These are phyloP conservation scores for Melanophora roralis DNA, from an alignment of 2,888 invertebrate species.

Conservation along the genomic window DNA sequence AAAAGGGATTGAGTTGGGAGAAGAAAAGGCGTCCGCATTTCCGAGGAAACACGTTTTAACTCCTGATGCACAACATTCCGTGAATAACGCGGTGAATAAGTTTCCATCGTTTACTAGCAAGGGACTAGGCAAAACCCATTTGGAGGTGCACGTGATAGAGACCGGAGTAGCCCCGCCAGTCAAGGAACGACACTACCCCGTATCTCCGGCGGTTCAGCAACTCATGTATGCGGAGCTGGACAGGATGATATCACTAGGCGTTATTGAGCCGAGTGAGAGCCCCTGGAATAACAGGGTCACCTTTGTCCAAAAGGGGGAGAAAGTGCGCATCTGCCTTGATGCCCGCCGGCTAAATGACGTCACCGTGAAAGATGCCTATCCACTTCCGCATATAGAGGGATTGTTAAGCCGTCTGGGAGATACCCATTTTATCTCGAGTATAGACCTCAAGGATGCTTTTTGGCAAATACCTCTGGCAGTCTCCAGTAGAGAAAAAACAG, in stretches of 20 bases:
- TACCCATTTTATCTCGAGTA: conserved; percentile 47
- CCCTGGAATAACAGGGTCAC: conserved; percentile 48
- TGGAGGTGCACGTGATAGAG: neutral
- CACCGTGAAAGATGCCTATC: conserved; percentile 29
- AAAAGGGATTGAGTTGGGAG: neutral
- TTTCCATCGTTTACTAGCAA: neutral
- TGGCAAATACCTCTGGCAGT: conserved; percentile 8
- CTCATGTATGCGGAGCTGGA: conserved; percentile 65
- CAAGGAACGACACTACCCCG: conserved; percentile 53
- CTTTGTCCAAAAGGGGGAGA: conserved; percentile 6
- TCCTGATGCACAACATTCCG: neutral
- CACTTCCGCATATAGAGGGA: conserved; percentile 47
- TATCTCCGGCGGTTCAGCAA: conserved; percentile 52
- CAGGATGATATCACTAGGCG: conserved; percentile 66
- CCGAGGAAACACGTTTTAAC: neutral
- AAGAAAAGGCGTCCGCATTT: neutral
- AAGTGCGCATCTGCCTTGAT: conserved; percentile 39
- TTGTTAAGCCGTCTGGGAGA: conserved; percentile 49
- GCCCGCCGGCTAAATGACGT: conserved; percentile 34
- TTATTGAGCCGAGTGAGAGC: conserved; percentile 67
- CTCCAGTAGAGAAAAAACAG: conserved; percentile 10
- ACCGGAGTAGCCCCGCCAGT: conserved; percentile 41
- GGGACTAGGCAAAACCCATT: neutral
- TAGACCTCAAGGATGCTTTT: conserved; percentile 32
- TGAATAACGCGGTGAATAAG: neutral